Evolutionary conservation across 2,888 invertebrate genomes (phyloP).

Genomic region (Volucella zonaria): DNA sequence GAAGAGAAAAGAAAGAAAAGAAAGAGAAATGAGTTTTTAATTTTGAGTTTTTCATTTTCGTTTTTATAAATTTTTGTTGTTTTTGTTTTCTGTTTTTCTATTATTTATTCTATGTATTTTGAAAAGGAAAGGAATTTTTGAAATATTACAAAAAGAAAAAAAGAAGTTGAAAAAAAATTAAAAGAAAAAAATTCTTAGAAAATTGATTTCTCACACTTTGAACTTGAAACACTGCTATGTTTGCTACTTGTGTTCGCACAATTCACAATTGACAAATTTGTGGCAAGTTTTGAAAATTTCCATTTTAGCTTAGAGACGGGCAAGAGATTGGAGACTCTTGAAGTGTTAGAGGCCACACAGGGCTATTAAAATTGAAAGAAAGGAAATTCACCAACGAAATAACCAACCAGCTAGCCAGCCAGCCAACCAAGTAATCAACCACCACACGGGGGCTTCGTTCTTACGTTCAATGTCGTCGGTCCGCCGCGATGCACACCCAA

Average conservation of each 20-base stretch:
- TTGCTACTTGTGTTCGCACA: too few species aligned
- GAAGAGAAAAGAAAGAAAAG: conserved; percentile 65
- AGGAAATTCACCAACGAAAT: conserved; percentile 59
- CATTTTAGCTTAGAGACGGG: conserved; percentile 16
- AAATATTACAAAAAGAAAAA: conserved; percentile 15
- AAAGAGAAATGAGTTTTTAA: conserved; percentile 61
- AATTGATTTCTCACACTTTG: neutral
- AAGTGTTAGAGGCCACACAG: conserved; percentile 48
- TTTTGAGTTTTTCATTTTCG: conserved; percentile 41
- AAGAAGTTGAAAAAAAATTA: neutral
- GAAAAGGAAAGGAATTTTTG: conserved; percentile 9
- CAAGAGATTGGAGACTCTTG: conserved; percentile 32
- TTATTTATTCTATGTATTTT: conserved; percentile 61
- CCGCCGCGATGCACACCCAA: conserved; percentile 59
- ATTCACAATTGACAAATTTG: too few species aligned
- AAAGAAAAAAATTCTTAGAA: neutral
- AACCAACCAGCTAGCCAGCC: too few species aligned
- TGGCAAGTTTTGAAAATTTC: conserved; percentile 6
- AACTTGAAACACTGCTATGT: too few species aligned
- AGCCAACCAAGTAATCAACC: conserved; percentile 24
- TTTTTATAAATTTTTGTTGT: conserved; percentile 36
- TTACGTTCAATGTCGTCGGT: conserved; percentile 62
- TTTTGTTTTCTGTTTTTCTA: conserved; percentile 20
- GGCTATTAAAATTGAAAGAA: conserved; percentile 46
- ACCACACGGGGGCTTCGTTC: conserved; percentile 59